Conservation (phyloP, 1,140 invertebrate genomes). For the Trachymyrmex cornetzi region DNA sequence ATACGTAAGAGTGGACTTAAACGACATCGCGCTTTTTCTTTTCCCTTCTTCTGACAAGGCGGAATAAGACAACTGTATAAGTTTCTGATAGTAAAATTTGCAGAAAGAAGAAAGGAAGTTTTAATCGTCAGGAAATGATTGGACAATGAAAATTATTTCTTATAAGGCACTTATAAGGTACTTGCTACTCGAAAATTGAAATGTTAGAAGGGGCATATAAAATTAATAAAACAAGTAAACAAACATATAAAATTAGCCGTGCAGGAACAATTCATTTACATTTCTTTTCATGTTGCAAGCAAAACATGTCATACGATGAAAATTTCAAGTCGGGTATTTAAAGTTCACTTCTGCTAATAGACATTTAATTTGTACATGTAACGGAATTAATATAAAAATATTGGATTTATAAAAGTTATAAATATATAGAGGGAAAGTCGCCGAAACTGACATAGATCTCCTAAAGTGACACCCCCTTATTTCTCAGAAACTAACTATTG, state of each 20-base stretch:
- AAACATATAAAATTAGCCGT: neutral
- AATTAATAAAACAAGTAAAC: too few species aligned
- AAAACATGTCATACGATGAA: neutral
- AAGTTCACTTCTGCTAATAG: neutral
- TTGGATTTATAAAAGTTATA: neutral
- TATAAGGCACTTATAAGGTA: neutral
- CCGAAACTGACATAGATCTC: too few species aligned
- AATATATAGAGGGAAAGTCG: too few species aligned
- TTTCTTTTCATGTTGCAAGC: neutral
- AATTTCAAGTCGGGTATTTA: neutral
- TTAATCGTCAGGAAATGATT: neutral
- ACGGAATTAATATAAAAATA: neutral
- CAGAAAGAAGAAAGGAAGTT: neutral
- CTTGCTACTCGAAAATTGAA: neutral
- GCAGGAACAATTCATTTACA: neutral
- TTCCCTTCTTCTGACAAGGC: neutral
- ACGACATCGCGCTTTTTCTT: constrained; percentile 8
- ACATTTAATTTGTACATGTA: neutral
- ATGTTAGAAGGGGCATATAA: neutral
- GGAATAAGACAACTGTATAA: constrained; percentile 16
- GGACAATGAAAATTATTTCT: neutral
- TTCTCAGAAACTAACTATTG: too few species aligned
- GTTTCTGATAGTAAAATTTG: constrained; percentile 1
- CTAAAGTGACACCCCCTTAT: too few species aligned
- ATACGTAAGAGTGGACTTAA: constrained; percentile 53